Evolutionary conservation across 2,797 vertebrate species (phyloP).

Genomic region (Salarias fasciatus): DNA sequence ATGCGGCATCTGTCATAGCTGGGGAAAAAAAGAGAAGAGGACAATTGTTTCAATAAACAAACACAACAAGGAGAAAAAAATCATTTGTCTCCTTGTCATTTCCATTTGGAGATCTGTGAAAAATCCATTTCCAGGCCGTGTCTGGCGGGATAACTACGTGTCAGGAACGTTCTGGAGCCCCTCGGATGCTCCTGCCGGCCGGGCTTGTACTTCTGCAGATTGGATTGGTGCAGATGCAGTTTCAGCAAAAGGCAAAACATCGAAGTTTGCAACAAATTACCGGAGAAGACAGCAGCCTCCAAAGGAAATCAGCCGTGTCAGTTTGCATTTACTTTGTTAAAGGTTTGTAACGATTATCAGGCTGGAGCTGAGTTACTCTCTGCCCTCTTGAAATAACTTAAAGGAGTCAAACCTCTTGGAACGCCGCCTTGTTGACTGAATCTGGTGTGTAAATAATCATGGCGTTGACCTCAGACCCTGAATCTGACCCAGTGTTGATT

Average conservation of each 20-base stretch:
- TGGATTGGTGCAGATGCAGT: slow-evolving; percentile 35
- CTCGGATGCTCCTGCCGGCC: slow-evolving; percentile 18
- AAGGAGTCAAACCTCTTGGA: slow-evolving; percentile 1
- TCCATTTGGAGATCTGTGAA: slow-evolving; percentile 56
- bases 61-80: slow-evolving; percentile 34
- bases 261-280: slow-evolving; percentile 23
- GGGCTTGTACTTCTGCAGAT: slow-evolving; percentile 21
- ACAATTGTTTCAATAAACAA: slow-evolving; percentile 60
- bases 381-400: background rate
- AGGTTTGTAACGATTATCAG: slow-evolving; percentile 10
- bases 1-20: slow-evolving; percentile 28
- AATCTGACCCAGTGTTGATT: slow-evolving; percentile 20
- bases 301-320: background rate
- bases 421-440: background rate
- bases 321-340: slow-evolving; percentile 6
- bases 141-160: slow-evolving; percentile 65
- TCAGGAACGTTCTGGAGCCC: slow-evolving; percentile 52
- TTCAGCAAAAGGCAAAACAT: slow-evolving; percentile 28
- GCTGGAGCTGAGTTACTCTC: background rate
- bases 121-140: slow-evolving; percentile 67
- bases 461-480: slow-evolving; percentile 5
- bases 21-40: slow-evolving; percentile 3
- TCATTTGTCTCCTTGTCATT: slow-evolving; percentile 64
- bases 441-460: slow-evolving; percentile 41
- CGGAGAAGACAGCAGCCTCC: slow-evolving; percentile 1